phyloP scores from a whole-genome alignment of 2,113 vertebrate genomes.

The Notothenia rossii region DNA sequence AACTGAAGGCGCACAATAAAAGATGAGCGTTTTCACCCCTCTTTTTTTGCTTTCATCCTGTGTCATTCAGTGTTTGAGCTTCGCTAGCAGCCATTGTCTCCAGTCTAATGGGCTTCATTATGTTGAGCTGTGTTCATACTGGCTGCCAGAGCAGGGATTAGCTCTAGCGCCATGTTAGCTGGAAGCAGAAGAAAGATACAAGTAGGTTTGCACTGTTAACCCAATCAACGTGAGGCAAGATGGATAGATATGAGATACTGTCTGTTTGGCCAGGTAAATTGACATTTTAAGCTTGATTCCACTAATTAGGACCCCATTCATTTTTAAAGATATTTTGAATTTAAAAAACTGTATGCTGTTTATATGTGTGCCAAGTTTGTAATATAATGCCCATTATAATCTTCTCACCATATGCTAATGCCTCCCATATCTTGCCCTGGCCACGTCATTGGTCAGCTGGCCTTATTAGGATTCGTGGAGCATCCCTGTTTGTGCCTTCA shows the following conservation, averaged over 20 bases:
- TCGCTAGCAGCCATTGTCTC: conserved; percentile 73
- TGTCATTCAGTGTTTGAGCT: conserved; percentile 56
- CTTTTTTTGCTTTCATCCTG: conserved; percentile 20
- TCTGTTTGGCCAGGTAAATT: background rate
- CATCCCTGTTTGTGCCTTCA: conserved; percentile 61
- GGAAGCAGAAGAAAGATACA: conserved; percentile 67
- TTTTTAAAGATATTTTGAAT: conserved; percentile 4
- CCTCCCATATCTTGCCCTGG: conserved; percentile 12
- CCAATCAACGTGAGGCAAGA: conserved; percentile 46
- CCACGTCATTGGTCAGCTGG: conserved; percentile 58
- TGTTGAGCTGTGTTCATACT: conserved; percentile 68
- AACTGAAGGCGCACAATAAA: conserved; percentile 41
- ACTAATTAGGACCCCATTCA: background rate
- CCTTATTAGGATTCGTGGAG: conserved; percentile 65
- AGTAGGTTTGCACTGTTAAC: conserved; percentile 60
- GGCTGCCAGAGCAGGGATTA: conserved; percentile 76
- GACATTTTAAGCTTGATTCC: background rate
- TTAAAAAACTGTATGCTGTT: background rate
- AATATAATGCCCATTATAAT: background rate
- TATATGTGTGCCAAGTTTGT: background rate
- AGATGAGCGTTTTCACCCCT: conserved; percentile 29
- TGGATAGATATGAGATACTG: conserved; percentile 8
- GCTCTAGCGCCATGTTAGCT: conserved; percentile 59
- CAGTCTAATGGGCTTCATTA: conserved; percentile 82
- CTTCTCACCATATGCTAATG: conserved; percentile 43